phyloP scores from a whole-genome alignment of 2,888 invertebrate genomes.

The Galerucella calmariensis region DNA sequence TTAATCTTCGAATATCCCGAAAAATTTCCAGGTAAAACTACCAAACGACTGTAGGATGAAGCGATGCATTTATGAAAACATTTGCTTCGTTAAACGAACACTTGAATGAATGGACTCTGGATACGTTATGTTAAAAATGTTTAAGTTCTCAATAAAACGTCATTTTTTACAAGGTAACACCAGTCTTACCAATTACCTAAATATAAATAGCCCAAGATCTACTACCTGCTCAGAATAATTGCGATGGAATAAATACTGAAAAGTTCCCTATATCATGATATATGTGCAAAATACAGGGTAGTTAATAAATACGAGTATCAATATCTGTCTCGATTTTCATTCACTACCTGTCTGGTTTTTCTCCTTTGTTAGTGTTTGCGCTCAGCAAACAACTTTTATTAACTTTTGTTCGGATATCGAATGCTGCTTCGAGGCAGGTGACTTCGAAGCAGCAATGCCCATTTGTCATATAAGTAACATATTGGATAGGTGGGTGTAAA shows the following conservation, averaged over 20 bases:
- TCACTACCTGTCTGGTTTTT: conserved; percentile 11
- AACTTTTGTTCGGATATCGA: conserved; percentile 42
- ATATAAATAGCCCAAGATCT: background rate
- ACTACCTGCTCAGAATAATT: background rate
- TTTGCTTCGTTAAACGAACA: no score
- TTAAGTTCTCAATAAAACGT: no score
- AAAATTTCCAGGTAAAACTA: no score
- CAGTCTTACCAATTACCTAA: no score
- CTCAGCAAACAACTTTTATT: conserved; percentile 46
- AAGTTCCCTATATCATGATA: background rate
- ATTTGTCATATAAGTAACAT: conserved; percentile 45
- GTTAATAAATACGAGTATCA: conserved; percentile 10
- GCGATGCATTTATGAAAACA: no score
- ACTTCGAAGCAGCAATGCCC: conserved; percentile 29
- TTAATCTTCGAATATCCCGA: no score
- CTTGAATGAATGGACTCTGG: no score
- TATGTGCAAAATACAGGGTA: background rate
- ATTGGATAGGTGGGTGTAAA: conserved; percentile 46
- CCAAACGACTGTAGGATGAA: no score
- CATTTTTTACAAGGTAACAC: no score
- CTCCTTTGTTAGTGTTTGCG: conserved; percentile 40
- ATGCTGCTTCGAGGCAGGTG: conserved; percentile 28
- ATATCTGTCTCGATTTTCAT: conserved; percentile 26
- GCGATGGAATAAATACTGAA: background rate
- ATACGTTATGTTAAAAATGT: no score